Base-by-base conservation (phyloP, 2,888 invertebrate species). In the Ophraella communa region DNA sequence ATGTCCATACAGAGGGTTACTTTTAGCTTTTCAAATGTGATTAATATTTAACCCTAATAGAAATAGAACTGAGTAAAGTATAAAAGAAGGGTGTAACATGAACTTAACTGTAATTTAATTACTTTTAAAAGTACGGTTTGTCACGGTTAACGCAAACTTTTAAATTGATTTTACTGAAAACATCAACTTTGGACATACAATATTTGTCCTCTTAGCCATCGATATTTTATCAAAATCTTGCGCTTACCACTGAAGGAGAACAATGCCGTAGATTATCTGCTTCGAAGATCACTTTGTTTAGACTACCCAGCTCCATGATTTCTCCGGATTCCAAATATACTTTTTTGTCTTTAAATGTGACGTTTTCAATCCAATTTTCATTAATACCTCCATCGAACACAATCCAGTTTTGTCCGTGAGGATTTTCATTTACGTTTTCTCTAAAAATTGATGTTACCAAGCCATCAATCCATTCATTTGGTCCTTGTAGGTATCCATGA, bases 341-440 rank as follows among this genome's bases (percentile, higher is more conserved):
- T 77, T 91, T 92, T 82, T 90, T 91, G 72, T 92, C 92, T 80
- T 93, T 92, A 69, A 93, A 82, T 77, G 91, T 92, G 85, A 94
- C 88, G 79, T 91, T 91, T 83, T 94, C 93, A 70, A 92, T 90
- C 93, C 93, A 93, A 4, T 89, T 87, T 8, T 91, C 89, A 80
- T 93, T 92, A n/a, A 94, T 91, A 0, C 92, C 91, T 0, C 94
- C 94, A 79, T 94, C 94, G 80, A 96, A 94, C 52, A 96, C 88
- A 54, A 96, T 87, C 95, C 94, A 96, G 80, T 94, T 93, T 65
- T 88, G 85, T 67, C 89, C 87, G 1, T 87, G 85, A 0, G 88
- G 87, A 54, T 89, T 88, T 1, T 91, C 88, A 55, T 86, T 85
- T 10, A 91, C 90, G 82, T 88, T 88, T 74, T 87, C 84, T 76